phyloP scores from a whole-genome alignment of 2,113 vertebrate species.

The Ailurus styani region DNA sequence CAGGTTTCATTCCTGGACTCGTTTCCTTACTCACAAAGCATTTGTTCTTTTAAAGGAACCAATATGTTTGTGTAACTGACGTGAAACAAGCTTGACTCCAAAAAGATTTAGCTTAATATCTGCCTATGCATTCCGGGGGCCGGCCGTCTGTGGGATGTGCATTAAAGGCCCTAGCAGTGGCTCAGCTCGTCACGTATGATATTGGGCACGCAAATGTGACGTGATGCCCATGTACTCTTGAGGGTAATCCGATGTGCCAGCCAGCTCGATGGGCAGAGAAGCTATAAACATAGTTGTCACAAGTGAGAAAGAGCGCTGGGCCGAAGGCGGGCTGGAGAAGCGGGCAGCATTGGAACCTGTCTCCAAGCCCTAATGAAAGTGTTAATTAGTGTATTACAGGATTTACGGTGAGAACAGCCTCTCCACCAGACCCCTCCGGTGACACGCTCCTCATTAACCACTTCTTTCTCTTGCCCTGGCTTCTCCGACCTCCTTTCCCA shows the following conservation, averaged over 20 bases:
- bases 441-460: conserved; percentile 76
- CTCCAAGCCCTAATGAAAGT: conserved; percentile 80
- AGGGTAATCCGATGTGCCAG: conserved; percentile 93
- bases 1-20: conserved; percentile 74
- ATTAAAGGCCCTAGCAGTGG: conserved; percentile 82
- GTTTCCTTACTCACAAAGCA: conserved; percentile 74
- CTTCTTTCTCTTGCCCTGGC: conserved; percentile 42
- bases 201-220: conserved; percentile 90
- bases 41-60: conserved; percentile 87
- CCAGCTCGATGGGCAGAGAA: conserved; percentile 88
- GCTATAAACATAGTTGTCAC: conserved; percentile 92
- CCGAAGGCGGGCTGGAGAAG: conserved; percentile 79
- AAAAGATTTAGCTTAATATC: conserved; percentile 89
- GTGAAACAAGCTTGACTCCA: conserved; percentile 88
- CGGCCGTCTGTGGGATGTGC: conserved; percentile 80
- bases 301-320: conserved; percentile 85
- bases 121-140: conserved; percentile 84
- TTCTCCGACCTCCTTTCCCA: background rate
- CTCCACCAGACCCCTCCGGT: conserved; percentile 57
- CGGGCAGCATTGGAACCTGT: conserved; percentile 77
- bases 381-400: conserved; percentile 83
- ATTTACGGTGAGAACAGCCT: conserved; percentile 74
- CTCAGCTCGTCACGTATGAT: conserved; percentile 87
- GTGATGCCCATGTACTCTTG: conserved; percentile 91
- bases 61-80: conserved; percentile 88